Base-by-base conservation (phyloP, 1,140 invertebrate species). In the Eulimnadia texana region DNA sequence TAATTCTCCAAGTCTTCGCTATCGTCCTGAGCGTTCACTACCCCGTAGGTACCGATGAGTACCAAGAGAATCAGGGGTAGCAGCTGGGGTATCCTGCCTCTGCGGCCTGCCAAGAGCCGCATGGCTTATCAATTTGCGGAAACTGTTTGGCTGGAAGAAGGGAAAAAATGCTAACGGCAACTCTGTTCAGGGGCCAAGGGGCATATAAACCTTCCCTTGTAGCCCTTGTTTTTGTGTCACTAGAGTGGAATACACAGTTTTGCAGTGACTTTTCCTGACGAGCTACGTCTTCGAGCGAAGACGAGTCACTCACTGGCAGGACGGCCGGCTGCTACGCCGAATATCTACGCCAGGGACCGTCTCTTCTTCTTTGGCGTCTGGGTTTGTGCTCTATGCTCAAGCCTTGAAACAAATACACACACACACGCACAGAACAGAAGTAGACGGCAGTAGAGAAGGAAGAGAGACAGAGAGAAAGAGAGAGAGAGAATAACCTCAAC, bases 301-400 rank as follows among this genome's bases (percentile, higher is more conserved):
- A 57, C 55, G 55, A 57, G 55, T 57, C 55, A 57, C 55, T 29
- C 55, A 57, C 55, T 57, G 55, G 29, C 55, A 27, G n/a, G n/a
- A 42, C 33, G 16, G 33, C 33, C 33, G 16, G 33, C 33, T 42
- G 33, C 33, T 16, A 16, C 33, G 33, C 33, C 33, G 33, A 42
- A 42, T 42, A 42, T 42, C 33, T 42, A 42, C 33, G 6, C 33
- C n/a, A n/a, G n/a, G n/a, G n/a, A n/a, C n/a, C n/a, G n/a, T n/a
- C n/a, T n/a, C n/a, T n/a, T n/a, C n/a, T n/a, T n/a, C n/a, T n/a
- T n/a, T n/a, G n/a, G n/a, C n/a, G n/a, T n/a, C n/a, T n/a, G n/a
- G n/a, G n/a, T n/a, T n/a, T n/a, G n/a, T n/a, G n/a, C n/a, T n/a
- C n/a, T n/a, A n/a, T n/a, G n/a, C n/a, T n/a, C n/a, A n/a, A n/a